These are phyloP conservation scores for Murina feae DNA, from an alignment of 2,113 vertebrate species.

Conservation along the genomic window DNA sequence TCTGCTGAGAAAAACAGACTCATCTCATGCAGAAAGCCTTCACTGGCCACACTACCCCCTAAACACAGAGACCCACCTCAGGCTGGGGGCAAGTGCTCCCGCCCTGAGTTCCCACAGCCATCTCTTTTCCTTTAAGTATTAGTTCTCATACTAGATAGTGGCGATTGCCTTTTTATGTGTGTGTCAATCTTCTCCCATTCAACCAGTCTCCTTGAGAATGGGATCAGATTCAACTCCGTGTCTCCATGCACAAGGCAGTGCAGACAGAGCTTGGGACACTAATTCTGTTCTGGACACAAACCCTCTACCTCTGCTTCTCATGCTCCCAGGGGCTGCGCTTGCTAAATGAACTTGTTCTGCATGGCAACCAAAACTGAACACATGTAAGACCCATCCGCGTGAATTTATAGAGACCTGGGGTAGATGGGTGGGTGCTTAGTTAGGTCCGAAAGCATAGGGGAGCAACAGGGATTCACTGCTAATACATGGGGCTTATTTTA, in stretches of 20 bases:
- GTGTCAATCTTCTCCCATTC: not conserved
- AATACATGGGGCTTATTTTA: not conserved
- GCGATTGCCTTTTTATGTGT: not conserved
- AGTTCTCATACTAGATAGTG: not conserved
- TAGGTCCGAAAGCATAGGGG: not conserved
- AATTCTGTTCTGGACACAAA: not conserved
- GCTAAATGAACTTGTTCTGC: not conserved
- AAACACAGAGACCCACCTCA: not conserved
- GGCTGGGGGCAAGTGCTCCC: not conserved
- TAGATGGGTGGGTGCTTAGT: not conserved
- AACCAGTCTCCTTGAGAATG: not conserved
- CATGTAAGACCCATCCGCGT: not conserved
- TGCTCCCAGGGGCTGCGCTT: not conserved
- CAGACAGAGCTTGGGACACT: not conserved
- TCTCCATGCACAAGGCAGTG: not conserved
- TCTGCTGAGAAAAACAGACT: not conserved
- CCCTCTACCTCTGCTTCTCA: not conserved
- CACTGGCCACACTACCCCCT: accelerated
- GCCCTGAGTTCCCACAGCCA: not conserved
- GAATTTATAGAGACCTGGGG: not conserved
- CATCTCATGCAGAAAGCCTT: not conserved
- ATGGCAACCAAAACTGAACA: not conserved
- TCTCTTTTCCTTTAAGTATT: not conserved
- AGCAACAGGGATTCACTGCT: not conserved
- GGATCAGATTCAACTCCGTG: not conserved